Conservation (phyloP, 30 jellyfish, hydroid and myxozoan genomes). For the Haliclystus octoradiatus region DNA sequence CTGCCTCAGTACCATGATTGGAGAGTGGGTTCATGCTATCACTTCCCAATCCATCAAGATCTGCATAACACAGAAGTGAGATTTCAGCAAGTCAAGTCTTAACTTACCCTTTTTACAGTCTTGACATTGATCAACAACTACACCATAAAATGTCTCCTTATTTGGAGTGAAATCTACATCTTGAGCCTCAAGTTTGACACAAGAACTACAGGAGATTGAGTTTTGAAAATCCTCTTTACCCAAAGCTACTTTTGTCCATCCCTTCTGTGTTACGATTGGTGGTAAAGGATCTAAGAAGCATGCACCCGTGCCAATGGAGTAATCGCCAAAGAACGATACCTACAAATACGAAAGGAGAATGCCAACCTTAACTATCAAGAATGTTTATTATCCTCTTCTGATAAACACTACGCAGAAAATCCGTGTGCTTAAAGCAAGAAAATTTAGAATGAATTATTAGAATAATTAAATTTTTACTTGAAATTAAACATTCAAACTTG, state of each 20-base stretch:
- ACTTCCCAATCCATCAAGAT: too few relatives aligned
- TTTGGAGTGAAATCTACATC: not conserved
- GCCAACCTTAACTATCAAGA: too few relatives aligned
- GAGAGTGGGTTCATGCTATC: too few relatives aligned
- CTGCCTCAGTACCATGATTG: too few relatives aligned
- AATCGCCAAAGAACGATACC: conserved; percentile 70
- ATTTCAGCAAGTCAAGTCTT: too few relatives aligned
- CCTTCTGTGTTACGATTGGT: conserved; percentile 31
- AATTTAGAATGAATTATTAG: too few relatives aligned
- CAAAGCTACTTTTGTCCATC: conserved; percentile 85
- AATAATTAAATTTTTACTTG: too few relatives aligned
- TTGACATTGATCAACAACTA: conserved; percentile 53
- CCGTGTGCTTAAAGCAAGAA: too few relatives aligned
- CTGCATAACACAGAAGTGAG: too few relatives aligned
- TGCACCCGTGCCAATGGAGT: conserved; percentile 77
- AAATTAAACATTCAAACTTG: too few relatives aligned
- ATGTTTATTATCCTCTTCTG: too few relatives aligned
- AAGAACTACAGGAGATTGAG: conserved; percentile 69
- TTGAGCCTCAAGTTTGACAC: conserved; percentile 44
- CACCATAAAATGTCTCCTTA: conserved; percentile 21
- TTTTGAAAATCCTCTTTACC: conserved; percentile 52
- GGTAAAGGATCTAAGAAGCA: conserved; percentile 90
- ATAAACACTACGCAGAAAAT: too few relatives aligned
- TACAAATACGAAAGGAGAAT: conserved; percentile 2
- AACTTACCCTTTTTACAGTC: conserved; percentile 66